Percentiles rank a stretch among this genome's conserved stretches.
Conservation (phyloP, 2,888 invertebrate genomes). For the Myopa testacea region DNA sequence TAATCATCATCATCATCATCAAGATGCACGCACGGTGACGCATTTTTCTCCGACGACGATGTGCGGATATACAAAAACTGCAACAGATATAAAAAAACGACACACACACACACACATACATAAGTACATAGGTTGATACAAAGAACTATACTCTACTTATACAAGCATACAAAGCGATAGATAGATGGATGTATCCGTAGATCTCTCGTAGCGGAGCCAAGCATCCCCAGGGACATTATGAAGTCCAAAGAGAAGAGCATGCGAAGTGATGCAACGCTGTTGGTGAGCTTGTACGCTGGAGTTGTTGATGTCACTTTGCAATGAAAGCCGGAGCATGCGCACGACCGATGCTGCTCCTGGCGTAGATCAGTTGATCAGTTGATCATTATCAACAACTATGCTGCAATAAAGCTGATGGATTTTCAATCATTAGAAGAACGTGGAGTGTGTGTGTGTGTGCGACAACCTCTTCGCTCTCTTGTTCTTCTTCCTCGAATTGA, state of each 20-base stretch:
- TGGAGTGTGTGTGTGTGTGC: background rate
- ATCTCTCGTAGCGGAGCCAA: no score
- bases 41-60: constrained; percentile 47
- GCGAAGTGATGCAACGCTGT: constrained; percentile 12
- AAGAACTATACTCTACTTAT: no score
- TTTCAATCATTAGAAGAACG: constrained; percentile 35
- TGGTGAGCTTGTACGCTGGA: background rate
- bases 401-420: constrained; percentile 23
- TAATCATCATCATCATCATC: constrained; percentile 27
- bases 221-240: constrained; percentile 42
- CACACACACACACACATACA: no score
- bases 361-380: background rate
- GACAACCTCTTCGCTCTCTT: no score
- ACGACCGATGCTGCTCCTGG: background rate
- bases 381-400: constrained; percentile 30
- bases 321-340: background rate
- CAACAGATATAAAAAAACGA: no score
- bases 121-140: no score
- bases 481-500: background rate
- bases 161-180: no score
- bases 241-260: background rate
- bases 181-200: no score
- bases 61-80: background rate
- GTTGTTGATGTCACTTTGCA: constrained; percentile 9
- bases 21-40: constrained; percentile 47